These are phyloP conservation scores for Trachops cirrhosus DNA, from an alignment of 2,797 vertebrate genomes.

Conservation along the genomic window DNA sequence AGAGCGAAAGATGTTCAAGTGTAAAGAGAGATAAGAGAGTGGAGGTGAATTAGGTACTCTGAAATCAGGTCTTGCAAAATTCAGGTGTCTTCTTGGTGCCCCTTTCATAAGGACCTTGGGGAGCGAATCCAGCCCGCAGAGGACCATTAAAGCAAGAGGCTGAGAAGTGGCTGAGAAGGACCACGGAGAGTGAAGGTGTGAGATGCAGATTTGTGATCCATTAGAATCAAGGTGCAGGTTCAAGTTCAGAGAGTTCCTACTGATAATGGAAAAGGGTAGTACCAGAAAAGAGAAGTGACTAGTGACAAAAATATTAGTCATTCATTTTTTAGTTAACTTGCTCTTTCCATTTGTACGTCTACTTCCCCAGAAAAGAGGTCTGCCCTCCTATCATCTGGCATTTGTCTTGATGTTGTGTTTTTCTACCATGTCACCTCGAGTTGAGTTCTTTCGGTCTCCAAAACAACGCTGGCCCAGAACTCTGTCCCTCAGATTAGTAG, in stretches of 20 bases:
- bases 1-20: background rate
- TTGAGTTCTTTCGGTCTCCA: background rate
- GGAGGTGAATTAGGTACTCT: background rate
- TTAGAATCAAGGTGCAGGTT: background rate
- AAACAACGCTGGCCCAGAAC: background rate
- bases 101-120: background rate
- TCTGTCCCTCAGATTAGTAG: background rate
- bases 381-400: background rate
- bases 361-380: background rate
- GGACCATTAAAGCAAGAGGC: background rate
- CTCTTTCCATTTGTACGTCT: background rate
- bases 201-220: background rate
- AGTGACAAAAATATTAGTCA: background rate
- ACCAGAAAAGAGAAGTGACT: background rate
- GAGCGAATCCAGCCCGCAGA: background rate
- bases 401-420: background rate
- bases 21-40: background rate
- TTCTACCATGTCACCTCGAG: background rate
- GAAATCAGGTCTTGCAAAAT: background rate
- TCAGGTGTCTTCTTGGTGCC: background rate
- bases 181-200: background rate
- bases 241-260: background rate
- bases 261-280: background rate
- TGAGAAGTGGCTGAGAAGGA: background rate
- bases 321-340: background rate